These are phyloP conservation scores for Montipora capricornis DNA, from an alignment of 64 coral and sea anemone genomes.

Conservation along the genomic window DNA sequence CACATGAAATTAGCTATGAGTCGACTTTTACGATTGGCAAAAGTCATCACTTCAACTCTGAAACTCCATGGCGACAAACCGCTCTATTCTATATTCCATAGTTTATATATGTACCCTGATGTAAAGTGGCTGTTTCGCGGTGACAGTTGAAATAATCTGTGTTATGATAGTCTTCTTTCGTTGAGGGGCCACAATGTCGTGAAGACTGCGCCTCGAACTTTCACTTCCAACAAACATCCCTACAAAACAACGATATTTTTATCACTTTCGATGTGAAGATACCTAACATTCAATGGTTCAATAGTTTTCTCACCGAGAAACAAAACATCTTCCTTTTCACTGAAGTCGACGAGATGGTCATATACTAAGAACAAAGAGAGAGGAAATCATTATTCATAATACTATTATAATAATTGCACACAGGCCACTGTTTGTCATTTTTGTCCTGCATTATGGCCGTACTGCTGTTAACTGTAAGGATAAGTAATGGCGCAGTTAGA, in stretches of 20 bases:
- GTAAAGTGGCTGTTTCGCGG: constrained; percentile 69
- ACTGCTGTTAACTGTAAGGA: too few species aligned
- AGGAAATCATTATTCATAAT: neutral
- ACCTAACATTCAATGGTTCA: neutral
- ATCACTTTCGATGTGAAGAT: neutral
- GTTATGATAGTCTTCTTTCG: constrained; percentile 61
- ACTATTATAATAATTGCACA: too few species aligned
- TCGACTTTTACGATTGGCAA: too few species aligned
- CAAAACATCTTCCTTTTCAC: constrained; percentile 78
- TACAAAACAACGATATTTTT: constrained; percentile 29
- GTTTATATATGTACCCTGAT: constrained; percentile 50
- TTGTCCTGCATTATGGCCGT: too few species aligned
- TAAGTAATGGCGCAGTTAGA: too few species aligned
- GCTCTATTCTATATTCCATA: too few species aligned
- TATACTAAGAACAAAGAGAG: constrained; percentile 56
- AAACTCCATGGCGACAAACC: too few species aligned
- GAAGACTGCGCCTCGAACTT: constrained; percentile 71
- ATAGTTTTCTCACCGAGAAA: constrained; percentile 72
- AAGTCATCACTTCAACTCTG: too few species aligned
- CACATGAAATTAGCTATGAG: too few species aligned
- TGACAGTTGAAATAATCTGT: constrained; percentile 64
- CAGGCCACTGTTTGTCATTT: too few species aligned
- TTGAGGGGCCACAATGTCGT: constrained; percentile 78
- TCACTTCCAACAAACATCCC: constrained; percentile 69
- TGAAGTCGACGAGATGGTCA: constrained; percentile 76